Percentiles rank a stretch among this genome's conserved stretches.
Conservation (phyloP, 1,140 invertebrate species). For the Drosophila rhopaloa region DNA sequence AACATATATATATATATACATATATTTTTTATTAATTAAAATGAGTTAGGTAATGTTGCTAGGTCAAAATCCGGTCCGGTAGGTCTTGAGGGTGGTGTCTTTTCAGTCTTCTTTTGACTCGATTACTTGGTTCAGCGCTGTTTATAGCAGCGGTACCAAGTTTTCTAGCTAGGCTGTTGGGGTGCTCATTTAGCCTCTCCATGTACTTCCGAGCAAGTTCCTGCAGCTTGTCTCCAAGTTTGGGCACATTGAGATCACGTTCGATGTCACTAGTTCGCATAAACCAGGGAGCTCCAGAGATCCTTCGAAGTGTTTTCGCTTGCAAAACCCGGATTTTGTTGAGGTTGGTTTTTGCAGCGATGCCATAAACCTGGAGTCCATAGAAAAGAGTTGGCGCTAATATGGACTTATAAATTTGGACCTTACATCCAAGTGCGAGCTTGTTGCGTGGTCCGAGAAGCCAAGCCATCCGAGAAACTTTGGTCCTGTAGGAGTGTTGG, state of each 20-base stretch:
- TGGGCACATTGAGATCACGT: background rate
- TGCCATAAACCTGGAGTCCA: slow-evolving; percentile 1
- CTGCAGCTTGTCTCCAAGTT: slow-evolving; percentile 1
- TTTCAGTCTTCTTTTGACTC: slow-evolving; percentile 3
- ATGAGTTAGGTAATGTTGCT: background rate
- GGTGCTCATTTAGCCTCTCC: background rate
- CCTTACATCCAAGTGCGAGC: slow-evolving; percentile 2
- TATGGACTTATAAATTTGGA: background rate
- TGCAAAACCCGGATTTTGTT: background rate
- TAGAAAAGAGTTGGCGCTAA: slow-evolving; percentile 1
- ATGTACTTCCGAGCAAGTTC: background rate
- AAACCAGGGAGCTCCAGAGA: background rate
- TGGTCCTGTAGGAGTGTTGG: background rate
- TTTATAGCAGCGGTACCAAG: background rate
- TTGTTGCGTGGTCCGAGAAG: slow-evolving; percentile 1
- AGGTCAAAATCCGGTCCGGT: background rate
- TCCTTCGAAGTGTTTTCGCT: background rate
- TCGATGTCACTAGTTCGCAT: background rate
- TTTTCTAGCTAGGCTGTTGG: background rate
- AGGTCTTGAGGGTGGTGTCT: slow-evolving; percentile 4
- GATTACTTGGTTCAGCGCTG: background rate
- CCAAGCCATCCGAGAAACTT: slow-evolving; percentile 4
- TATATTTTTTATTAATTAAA: no score
- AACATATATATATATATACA: no score
- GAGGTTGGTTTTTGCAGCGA: background rate